A percentile compares a stretch with the other conserved stretches of the same genome.
Conservation (phyloP, 2,113 vertebrate species). For the Stictonetta naevosa region DNA sequence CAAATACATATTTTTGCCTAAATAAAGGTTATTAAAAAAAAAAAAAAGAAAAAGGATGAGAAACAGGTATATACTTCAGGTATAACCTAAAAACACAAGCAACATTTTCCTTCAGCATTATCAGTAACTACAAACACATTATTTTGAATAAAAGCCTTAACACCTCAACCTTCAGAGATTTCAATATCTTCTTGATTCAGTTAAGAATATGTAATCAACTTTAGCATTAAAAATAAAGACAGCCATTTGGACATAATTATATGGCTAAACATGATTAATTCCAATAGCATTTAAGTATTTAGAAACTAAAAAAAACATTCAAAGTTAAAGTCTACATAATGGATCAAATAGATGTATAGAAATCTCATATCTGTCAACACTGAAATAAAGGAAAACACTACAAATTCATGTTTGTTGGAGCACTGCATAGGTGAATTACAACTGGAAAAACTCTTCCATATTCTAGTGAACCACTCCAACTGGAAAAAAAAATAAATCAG, state of each 20-base stretch:
- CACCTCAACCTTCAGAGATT: neutral
- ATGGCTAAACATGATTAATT: neutral
- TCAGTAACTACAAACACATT: neutral
- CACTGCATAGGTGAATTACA: neutral
- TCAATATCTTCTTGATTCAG: neutral
- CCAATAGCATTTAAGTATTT: neutral
- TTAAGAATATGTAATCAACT: neutral
- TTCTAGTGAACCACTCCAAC: neutral
- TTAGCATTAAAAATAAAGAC: neutral
- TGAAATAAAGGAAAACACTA: neutral
- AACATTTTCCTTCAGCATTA: conserved; percentile 6
- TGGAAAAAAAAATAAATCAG: neutral
- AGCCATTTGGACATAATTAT: neutral
- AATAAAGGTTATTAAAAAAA: neutral
- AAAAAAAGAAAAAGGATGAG: neutral
- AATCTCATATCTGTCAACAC: neutral
- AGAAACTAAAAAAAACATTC: neutral
- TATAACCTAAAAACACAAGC: neutral
- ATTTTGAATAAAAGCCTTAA: neutral
- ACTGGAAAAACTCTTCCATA: neutral
- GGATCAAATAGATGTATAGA: neutral
- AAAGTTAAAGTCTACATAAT: neutral
- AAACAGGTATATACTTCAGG: neutral
- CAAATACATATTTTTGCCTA: neutral
- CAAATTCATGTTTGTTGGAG: neutral